phyloP scores from a whole-genome alignment of 2,113 vertebrate genomes.

The Tetrao urogallus region DNA sequence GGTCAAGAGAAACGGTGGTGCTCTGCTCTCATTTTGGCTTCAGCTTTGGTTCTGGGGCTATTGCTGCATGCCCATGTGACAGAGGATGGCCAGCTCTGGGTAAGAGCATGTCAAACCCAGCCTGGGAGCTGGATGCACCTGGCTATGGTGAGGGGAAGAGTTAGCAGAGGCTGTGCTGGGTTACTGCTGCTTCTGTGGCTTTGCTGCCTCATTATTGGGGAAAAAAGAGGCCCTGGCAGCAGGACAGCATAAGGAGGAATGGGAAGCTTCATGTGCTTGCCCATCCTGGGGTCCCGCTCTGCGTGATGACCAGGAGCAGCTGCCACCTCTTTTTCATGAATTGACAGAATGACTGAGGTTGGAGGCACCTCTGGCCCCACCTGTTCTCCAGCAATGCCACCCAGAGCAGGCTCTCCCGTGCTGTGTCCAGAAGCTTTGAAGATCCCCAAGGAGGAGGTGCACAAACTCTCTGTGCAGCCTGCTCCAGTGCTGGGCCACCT shows the following conservation, averaged over 20 bases:
- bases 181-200: neutral
- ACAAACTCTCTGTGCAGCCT: neutral
- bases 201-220: rapidly evolving
- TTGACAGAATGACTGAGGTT: neutral
- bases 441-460: neutral
- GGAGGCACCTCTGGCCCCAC: neutral
- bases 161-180: neutral
- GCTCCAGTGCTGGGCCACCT: neutral
- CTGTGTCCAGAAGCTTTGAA: neutral
- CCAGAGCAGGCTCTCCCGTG: neutral
- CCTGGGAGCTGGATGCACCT: neutral
- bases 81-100: neutral
- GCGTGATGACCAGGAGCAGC: neutral
- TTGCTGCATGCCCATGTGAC: neutral
- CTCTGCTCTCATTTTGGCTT: neutral
- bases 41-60: neutral
- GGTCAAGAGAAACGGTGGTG: neutral
- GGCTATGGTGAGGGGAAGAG: neutral
- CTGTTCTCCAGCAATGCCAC: neutral
- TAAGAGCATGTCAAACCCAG: neutral
- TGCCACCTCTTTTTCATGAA: neutral
- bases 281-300: no score
- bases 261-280: neutral
- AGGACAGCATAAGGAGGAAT: rapidly evolving
- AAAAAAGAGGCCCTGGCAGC: neutral